Conservation (phyloP, 2,888 invertebrate genomes). For the Zygogramma bicolorata region DNA sequence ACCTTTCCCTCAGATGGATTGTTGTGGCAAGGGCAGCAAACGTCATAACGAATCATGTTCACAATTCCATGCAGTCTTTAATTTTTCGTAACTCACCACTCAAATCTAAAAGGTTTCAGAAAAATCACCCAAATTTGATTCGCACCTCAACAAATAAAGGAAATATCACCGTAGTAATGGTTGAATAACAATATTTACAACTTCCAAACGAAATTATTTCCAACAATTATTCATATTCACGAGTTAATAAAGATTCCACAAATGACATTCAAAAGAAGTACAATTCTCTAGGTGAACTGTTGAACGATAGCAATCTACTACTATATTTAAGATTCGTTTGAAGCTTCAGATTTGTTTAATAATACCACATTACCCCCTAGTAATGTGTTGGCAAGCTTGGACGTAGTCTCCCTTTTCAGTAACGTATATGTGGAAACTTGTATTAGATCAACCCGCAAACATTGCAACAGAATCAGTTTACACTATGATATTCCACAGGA, state of each 20-base stretch:
- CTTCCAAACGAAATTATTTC: background rate
- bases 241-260: background rate
- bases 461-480: background rate
- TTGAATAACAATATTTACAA: background rate
- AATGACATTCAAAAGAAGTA: no score
- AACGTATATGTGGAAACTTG: no score
- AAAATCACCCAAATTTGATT: background rate
- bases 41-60: background rate
- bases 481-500: no score
- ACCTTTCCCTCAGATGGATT: background rate
- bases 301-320: no score
- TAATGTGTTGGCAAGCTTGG: no score
- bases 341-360: no score
- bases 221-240: background rate
- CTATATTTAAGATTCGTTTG: no score
- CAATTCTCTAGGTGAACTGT: no score
- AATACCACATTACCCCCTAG: no score
- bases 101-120: background rate
- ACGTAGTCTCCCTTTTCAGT: no score
- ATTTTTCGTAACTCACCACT: background rate
- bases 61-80: background rate
- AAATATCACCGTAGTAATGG: background rate
- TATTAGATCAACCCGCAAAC: no score
- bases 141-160: background rate
- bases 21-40: background rate